Evolutionary conservation across 2,888 invertebrate genomes (phyloP), one percentile per base, ranked within the genome.

Genomic region (Allophyes oxyacanthae): DNA sequence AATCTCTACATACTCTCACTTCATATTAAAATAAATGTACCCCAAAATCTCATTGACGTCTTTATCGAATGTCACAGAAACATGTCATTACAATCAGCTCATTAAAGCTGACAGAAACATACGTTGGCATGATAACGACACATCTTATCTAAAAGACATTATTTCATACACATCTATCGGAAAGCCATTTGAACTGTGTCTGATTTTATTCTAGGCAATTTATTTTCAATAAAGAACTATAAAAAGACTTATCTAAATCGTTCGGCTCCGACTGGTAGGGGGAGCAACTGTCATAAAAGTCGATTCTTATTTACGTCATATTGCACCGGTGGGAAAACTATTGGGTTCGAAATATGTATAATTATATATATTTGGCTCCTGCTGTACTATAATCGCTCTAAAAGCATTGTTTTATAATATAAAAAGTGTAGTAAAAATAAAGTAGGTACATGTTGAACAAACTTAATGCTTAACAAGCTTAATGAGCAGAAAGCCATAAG

Each of bases 191-290:
- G 84, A 85, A 90, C 87, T 87, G 87, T 85, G 91, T 89, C 87
- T 91, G 90, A 93, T 92, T 93, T 92, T 92, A 94, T 94, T 94
- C 94, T 93, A 89, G 89, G 94, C 94, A 94, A 94, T 94, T 94
- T 94, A 94, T 92, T 94, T 94, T 94, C 94, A 94, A 94, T 94
- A 94, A 94, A 93, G 94, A 93, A 93, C 94, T 94, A 94, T 94
- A 94, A 94, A 94, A 92, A 90, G 92, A 92, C 92, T 94, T 94
- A 94, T 94, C 94, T 94, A 91, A 93, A 93, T 92, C 89, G 94
- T 83, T 89, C 83, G 84, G 83, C 81, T 83, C 82, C 86, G 84
- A 87, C 83, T 84, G 78, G 75, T 78, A n/a, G 87, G 89, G 93
- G 91, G 92, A 82, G 86, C 81, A 81, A 37, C 82, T 84, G 87